A percentile compares a stretch with the other conserved stretches of the same genome.
phyloP scores from a whole-genome alignment of 2,888 invertebrate species.

The Xanthorhoe spadicearia region DNA sequence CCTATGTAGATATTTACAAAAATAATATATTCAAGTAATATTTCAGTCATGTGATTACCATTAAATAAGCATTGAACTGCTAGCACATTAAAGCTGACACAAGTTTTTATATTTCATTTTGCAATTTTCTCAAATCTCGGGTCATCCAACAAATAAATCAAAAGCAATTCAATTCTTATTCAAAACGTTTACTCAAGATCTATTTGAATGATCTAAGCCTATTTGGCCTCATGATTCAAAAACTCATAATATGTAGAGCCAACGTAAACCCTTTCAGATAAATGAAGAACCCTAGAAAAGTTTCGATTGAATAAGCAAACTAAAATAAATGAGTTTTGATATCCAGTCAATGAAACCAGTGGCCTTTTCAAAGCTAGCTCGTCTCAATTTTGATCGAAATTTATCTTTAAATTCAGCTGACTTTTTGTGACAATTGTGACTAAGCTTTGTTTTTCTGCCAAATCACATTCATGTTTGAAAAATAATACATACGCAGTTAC shows the following conservation, averaged over 20 bases:
- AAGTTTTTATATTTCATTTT: too few relatives aligned
- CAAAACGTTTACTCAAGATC: conserved; percentile 12
- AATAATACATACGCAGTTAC: too few relatives aligned
- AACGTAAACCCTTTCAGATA: conserved; percentile 14
- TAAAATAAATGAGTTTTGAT: neutral
- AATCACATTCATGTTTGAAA: too few relatives aligned
- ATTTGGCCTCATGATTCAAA: conserved; percentile 9
- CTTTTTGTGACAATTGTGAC: too few relatives aligned
- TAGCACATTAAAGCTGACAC: too few relatives aligned
- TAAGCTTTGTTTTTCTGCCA: too few relatives aligned
- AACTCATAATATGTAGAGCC: conserved; percentile 20
- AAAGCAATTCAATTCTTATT: neutral
- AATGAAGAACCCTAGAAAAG: conserved; percentile 5
- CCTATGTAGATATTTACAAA: too few relatives aligned
- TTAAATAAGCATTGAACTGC: too few relatives aligned
- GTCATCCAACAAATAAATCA: neutral
- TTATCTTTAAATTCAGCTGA: neutral
- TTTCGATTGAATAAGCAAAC: neutral
- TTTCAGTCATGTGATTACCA: too few relatives aligned
- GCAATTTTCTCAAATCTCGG: neutral
- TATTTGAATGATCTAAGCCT: conserved; percentile 8
- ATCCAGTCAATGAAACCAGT: neutral
- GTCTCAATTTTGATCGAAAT: neutral
- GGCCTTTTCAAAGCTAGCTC: neutral
- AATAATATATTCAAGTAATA: too few relatives aligned